Evolutionary conservation across 2,113 vertebrate species (phyloP), one percentile per base, ranked within the genome.

Genomic region (Gambusia holbrooki): DNA sequence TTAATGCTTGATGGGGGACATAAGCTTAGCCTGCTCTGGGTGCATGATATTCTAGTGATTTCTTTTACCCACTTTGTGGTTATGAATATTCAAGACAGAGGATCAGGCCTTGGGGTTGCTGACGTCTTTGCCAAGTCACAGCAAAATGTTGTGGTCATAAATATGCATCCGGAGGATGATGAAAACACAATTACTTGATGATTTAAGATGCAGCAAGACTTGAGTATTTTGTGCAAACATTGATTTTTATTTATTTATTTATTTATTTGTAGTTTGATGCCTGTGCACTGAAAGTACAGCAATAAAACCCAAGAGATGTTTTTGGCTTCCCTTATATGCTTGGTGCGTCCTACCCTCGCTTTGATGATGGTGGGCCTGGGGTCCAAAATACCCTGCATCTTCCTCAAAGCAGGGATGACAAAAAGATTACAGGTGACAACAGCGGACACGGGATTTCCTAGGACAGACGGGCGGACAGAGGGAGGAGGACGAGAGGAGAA

Each of bases 371-470:
- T 99, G 81, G 98, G 98, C 81, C 98, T 96, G 87, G 98, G 98
- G 95, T 99, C 98, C 95, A 99, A 91, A 93, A 99, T 99, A 85
- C 98, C 98, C 92, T 99, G 98, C 98, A 99, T 99, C 92, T 99
- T 99, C 94, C 98, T 98, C 94, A 99, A 95, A 83, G 98, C 98
- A 73, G 98, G 98, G 93, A 99, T 98, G 90, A 99, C 97, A 90
- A 99, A 99, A 93, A 99, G 98, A 94, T 99, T 99, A 95, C 98
- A 99, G 90, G 97, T 99, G 90, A 99, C 98, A 48, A 99, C 98
- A 66, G 98, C 98, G 78, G 98, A 99, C 89, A 99, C 98, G 69
- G 98, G 98, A 87, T 99, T 99, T 90, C 98, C 98, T 99, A 93
- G 79, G 90, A 86, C 91, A 79, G 71, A 89, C 4, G 82, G 78